These are phyloP conservation scores for Drosophila sordidula DNA, from an alignment of 2,888 invertebrate genomes.

Conservation along the genomic window DNA sequence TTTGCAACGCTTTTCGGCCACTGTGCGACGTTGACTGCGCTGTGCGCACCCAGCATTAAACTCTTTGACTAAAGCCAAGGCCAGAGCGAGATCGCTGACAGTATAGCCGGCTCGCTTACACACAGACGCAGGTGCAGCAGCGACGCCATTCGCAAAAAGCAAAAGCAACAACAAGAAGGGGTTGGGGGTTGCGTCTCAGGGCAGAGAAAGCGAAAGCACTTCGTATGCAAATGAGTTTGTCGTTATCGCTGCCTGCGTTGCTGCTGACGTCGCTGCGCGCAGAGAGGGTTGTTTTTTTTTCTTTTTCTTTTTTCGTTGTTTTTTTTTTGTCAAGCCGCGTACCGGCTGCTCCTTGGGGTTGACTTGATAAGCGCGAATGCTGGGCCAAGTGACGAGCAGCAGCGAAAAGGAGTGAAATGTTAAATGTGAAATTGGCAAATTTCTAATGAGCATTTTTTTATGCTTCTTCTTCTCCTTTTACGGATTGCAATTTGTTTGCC, in stretches of 20 bases:
- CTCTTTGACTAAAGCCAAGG: slow-evolving; percentile 67
- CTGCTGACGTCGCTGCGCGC: slow-evolving; percentile 35
- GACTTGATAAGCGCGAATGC: slow-evolving; percentile 61
- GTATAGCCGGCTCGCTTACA: slow-evolving; percentile 36
- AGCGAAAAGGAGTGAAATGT: slow-evolving; percentile 43
- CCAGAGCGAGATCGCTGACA: slow-evolving; percentile 31
- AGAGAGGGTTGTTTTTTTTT: slow-evolving; percentile 68
- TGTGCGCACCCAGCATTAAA: slow-evolving; percentile 70
- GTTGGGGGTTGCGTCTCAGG: slow-evolving; percentile 11
- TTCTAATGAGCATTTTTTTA: slow-evolving; percentile 50
- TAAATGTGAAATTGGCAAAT: slow-evolving; percentile 59
- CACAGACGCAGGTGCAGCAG: slow-evolving; percentile 62
- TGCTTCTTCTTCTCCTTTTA: background rate
- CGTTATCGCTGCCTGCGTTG: slow-evolving; percentile 62
- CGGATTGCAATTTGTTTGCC: slow-evolving; percentile 28
- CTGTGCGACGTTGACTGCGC: slow-evolving; percentile 14
- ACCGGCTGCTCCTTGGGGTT: slow-evolving; percentile 29
- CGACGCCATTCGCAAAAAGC: slow-evolving; percentile 68
- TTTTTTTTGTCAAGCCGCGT: slow-evolving; percentile 1
- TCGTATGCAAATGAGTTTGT: slow-evolving; percentile 79
- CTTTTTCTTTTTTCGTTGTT: background rate
- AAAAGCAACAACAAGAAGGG: slow-evolving; percentile 41
- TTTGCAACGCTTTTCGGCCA: background rate
- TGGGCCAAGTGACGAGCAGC: slow-evolving; percentile 41
- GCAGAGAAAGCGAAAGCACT: slow-evolving; percentile 75